Evolutionary conservation across 2,113 vertebrate species (phyloP).

Genomic region (Salvator merianae): DNA sequence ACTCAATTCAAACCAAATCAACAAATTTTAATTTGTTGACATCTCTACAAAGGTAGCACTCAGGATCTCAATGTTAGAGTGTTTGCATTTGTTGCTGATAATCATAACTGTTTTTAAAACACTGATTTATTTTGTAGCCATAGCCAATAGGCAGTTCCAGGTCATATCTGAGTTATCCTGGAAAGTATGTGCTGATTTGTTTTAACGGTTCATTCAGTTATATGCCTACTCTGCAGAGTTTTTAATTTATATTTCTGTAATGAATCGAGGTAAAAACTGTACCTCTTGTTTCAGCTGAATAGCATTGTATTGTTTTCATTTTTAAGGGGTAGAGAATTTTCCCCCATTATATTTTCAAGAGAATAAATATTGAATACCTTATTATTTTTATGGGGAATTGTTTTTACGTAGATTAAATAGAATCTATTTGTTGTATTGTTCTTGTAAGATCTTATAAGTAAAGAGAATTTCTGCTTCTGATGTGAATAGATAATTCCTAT

Average conservation of each 20-base stretch:
- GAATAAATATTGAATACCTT: conserved; percentile 53
- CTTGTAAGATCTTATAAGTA: conserved; percentile 43
- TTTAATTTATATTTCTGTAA: conserved; percentile 8
- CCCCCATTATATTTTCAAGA: conserved; percentile 49
- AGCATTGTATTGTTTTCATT: conserved; percentile 42
- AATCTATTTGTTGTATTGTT: conserved; percentile 37
- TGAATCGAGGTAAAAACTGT: not conserved
- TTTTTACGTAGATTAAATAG: conserved; percentile 53
- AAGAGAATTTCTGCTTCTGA: conserved; percentile 34
- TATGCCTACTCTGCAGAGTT: not conserved
- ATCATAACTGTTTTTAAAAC: not conserved
- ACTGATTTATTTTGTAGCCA: fast-evolving
- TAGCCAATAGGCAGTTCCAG: not conserved
- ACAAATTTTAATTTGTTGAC: too few species aligned
- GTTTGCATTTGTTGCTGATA: fast-evolving
- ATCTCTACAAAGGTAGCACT: too few species aligned
- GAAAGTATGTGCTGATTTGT: not conserved
- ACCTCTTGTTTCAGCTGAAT: conserved; percentile 35
- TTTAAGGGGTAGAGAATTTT: conserved; percentile 57
- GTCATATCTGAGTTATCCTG: not conserved
- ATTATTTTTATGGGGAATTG: conserved; percentile 62
- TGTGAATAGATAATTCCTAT: conserved; percentile 49
- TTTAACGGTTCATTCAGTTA: not conserved
- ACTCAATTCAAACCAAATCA: too few species aligned
- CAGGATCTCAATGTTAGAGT: too few species aligned